Evolutionary conservation across 2,797 vertebrate genomes (phyloP), one percentile per base, ranked within the genome.

Genomic region (Peromyscus eremicus): DNA sequence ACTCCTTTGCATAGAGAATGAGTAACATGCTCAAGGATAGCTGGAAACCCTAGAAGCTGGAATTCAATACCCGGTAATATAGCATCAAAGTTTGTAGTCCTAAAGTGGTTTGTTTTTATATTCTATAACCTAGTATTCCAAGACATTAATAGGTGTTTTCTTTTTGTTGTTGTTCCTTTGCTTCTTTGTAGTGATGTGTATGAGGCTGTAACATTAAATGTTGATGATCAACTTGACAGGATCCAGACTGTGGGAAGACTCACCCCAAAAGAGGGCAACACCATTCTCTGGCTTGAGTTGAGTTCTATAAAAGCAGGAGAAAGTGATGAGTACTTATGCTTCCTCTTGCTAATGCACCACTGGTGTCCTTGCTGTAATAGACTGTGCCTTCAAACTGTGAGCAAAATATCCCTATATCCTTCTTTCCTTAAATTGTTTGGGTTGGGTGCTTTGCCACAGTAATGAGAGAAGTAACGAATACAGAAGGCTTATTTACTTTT

Each of bases 11-110:
- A 77, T 11, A 37, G 80, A 94, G 32, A 77, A 91, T 88, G 49
- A 82, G 66, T 76, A 91, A 73, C 37, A 81, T 40, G 43, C 37
- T 49, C 14, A 71, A 94, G 29, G 73, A 90, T 82, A 98, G 16
- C 37, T 93, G 79, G 27, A 79, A 93, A 93, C 43, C 60, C 23
- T 86, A 89, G 25, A 32, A 85, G 6, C 71, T 93, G 40, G 43
- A 73, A 96, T 82, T 68, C 83, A 88, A 85, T 70, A 92, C 66
- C 40, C 62, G 29, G 49, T 11, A 82, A 37, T 37, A 71, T 60
- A 75, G 29, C 73, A 86, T 73, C 6, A n/a, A 73, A 40, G 1
- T 85, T 34, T 27, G 46, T 4, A 71, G n/a, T 88, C 29, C 71
- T 49, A 90, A 79, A 52, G 64, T 2, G 68, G 23, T 83, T 85